Evolutionary conservation across 92 coral and sea anemone genomes (phyloP), one percentile per base, ranked within the genome.

Genomic region (Porites divaricata): DNA sequence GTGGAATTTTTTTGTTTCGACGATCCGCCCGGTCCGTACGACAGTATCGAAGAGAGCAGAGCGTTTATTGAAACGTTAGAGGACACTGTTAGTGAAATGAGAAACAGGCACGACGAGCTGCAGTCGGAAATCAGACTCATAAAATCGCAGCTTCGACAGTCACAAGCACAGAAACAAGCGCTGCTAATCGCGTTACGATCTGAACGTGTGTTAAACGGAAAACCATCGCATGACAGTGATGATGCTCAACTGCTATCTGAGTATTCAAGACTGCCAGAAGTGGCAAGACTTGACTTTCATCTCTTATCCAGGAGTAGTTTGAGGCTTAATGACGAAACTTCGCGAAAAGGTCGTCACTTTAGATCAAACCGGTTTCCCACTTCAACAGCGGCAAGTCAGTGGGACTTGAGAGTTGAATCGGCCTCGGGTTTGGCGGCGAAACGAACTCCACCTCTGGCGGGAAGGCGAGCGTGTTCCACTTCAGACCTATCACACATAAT

Each of bases 151-250:
- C 91, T 97, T 41, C 90, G 94, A 5, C 96, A 95, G 58, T 84
- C 96, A 9, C 91, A 89, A 71, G 89, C 94, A 6, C 98, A 97
- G 80, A 97, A 93, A 70, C 96, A 94, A 72, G 99, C 99, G 21
- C 77, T 97, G 28, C 72, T 97, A 8, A 95, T 93, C 9, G 99
- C 99, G 1, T 68, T 97, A 64, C 86, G 99, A 35, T 90, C 95
- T 56, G 99, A 97, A 77, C 90, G 99, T 20, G 97, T 93, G 54
- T 78, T 95, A 53, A 95, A 97, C 86, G 99, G 98, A 0, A 94
- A 92, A 71, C 88, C 95, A 26, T 81, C 96, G 19, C 76, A 89
- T 72, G 97, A 93, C 62, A 67, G 89, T 64, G 94, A 97, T 81
- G 99, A 97, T 61, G 79, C 86, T 1, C 91, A 98, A 63, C 87